phyloP scores from a whole-genome alignment of 2,888 invertebrate species.

The Melinopterus prodromus region DNA sequence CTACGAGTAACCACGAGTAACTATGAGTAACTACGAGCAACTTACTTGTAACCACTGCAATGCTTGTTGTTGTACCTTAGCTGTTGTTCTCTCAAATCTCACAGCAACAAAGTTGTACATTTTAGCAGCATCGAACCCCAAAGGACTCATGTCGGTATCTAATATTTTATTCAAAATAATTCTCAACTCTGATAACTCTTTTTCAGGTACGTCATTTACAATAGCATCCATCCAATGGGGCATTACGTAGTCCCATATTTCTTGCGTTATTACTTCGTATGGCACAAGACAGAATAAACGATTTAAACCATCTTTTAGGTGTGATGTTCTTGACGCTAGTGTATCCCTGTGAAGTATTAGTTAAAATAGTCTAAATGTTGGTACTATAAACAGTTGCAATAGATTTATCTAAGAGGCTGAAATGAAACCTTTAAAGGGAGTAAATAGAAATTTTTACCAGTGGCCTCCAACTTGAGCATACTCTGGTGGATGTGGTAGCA shows the following conservation, averaged over 20 bases:
- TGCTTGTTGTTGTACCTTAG: conserved; percentile 87
- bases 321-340: conserved; percentile 84
- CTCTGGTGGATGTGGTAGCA: conserved; percentile 95
- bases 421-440: no score
- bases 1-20: conserved; percentile 6
- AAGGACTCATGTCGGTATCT: conserved; percentile 94
- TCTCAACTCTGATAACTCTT: conserved; percentile 85
- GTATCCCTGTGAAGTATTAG: conserved; percentile 74
- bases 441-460: conserved; percentile 66
- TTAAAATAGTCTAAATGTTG: neutral
- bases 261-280: conserved; percentile 95
- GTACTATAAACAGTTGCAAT: neutral
- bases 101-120: conserved; percentile 94
- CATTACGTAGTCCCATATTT: conserved; percentile 99
- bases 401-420: no score
- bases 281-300: conserved; percentile 95
- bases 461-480: conserved; percentile 96
- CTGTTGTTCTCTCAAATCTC: conserved; percentile 81
- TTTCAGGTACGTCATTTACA: conserved; percentile 88
- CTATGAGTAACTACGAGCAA: neutral
- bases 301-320: conserved; percentile 94
- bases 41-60: conserved; percentile 85
- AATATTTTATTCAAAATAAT: conserved; percentile 90
- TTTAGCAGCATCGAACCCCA: conserved; percentile 93
- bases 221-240: conserved; percentile 99